phyloP scores from a whole-genome alignment of 2,888 invertebrate genomes.

The Hanleya hanleyi region DNA sequence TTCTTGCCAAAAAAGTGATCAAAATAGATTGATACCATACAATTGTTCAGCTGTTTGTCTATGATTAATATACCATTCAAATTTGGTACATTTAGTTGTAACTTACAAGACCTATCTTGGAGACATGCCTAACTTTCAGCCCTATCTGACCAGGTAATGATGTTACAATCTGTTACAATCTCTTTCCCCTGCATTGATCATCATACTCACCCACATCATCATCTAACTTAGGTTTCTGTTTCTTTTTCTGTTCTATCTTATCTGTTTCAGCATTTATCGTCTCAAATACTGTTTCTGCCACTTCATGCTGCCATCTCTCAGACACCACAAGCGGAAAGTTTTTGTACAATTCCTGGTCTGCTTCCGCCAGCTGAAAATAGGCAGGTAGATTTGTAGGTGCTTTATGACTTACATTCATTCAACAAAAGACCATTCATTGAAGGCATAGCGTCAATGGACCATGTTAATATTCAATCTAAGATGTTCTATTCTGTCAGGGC shows the following conservation, averaged over 20 bases:
- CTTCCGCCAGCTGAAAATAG: conserved; percentile 85
- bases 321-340: conserved; percentile 99
- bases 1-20: no score
- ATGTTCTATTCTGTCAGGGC: not conserved
- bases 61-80: no score
- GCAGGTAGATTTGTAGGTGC: no score
- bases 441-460: not conserved
- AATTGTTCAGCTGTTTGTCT: no score
- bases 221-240: conserved; percentile 95
- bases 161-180: not conserved
- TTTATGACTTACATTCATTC: no score
- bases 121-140: no score
- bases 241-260: conserved; percentile 95
- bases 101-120: no score
- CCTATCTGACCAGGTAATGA: no score
- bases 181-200: not conserved
- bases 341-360: conserved; percentile 98
- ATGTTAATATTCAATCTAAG: not conserved
- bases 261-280: conserved; percentile 98
- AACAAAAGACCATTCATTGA: conserved; percentile 7
- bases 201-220: conserved; percentile 78
- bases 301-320: conserved; percentile 99
- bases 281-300: conserved; percentile 98
- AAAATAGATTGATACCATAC: no score
- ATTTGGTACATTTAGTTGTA: no score